These are phyloP conservation scores for Phlogophora meticulosa DNA, from an alignment of 2,888 invertebrate species.

Conservation along the genomic window DNA sequence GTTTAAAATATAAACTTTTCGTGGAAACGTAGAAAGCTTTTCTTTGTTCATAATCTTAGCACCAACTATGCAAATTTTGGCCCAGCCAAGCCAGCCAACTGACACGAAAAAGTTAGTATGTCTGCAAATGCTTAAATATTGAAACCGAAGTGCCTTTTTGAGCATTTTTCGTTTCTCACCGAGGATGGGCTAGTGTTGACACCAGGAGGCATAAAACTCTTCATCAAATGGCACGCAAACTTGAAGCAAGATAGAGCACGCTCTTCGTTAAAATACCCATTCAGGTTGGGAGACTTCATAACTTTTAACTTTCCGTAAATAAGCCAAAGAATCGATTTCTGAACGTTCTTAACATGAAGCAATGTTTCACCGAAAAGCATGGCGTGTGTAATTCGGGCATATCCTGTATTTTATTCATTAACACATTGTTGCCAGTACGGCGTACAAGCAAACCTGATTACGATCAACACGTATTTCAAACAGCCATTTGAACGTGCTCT, in stretches of 20 bases:
- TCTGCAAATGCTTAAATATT: background rate
- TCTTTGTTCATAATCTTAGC: background rate
- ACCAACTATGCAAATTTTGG: background rate
- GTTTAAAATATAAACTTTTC: too few species aligned
- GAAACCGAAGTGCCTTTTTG: background rate
- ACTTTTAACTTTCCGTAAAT: constrained; percentile 7
- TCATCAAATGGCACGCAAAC: constrained; percentile 13
- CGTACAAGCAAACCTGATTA: constrained; percentile 23
- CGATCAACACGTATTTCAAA: constrained; percentile 37
- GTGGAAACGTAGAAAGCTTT: background rate
- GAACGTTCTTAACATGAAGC: background rate
- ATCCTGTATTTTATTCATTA: constrained; percentile 10
- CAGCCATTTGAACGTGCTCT: constrained; percentile 25
- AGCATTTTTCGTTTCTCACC: background rate
- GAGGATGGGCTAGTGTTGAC: constrained; percentile 1
- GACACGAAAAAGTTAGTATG: too few species aligned
- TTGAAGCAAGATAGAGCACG: constrained; percentile 39
- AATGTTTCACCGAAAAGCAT: background rate
- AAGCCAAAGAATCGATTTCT: background rate
- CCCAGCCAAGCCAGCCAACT: background rate
- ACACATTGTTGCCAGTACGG: constrained; percentile 23
- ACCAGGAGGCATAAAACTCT: constrained; percentile 3
- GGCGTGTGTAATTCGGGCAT: background rate
- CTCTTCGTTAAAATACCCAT: constrained; percentile 25
- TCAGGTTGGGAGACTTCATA: constrained; percentile 17